Conservation (phyloP, 2,797 vertebrate species). For the Zenarchopterus dispar region DNA sequence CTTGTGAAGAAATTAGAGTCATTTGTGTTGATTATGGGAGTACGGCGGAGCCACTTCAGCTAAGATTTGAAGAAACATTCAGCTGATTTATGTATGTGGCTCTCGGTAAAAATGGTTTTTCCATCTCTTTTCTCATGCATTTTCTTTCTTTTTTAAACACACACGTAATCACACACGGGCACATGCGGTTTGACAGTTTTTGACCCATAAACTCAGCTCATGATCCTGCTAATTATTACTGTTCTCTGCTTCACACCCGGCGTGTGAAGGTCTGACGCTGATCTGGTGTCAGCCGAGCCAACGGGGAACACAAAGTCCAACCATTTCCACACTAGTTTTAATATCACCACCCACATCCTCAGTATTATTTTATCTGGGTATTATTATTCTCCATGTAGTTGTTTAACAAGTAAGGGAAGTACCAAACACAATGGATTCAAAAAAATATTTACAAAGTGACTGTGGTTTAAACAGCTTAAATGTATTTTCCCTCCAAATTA, state of each 20-base stretch:
- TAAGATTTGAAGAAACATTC: conserved; percentile 50
- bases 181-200: conserved; percentile 60
- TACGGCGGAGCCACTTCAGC: conserved; percentile 58
- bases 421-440: no score
- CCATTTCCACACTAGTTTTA: conserved; percentile 86
- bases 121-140: conserved; percentile 25
- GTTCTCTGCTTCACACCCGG: conserved; percentile 81
- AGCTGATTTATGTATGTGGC: conserved; percentile 41
- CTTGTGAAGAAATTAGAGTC: conserved; percentile 64
- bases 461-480: no score
- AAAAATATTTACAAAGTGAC: no score
- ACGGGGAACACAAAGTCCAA: conserved; percentile 74
- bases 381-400: no score
- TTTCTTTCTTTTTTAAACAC: conserved; percentile 11
- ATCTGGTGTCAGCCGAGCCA: conserved; percentile 76
- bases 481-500: no score
- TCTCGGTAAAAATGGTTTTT: conserved; percentile 15
- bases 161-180: conserved; percentile 13
- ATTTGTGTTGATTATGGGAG: conserved; percentile 70
- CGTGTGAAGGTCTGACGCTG: conserved; percentile 78
- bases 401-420: no score
- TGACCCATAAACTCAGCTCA: conserved; percentile 83
- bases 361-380: no score
- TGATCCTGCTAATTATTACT: conserved; percentile 86
- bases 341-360: conserved; percentile 77